phyloP scores from a whole-genome alignment of 2,888 invertebrate genomes.

The Pemphredon lugubris region DNA sequence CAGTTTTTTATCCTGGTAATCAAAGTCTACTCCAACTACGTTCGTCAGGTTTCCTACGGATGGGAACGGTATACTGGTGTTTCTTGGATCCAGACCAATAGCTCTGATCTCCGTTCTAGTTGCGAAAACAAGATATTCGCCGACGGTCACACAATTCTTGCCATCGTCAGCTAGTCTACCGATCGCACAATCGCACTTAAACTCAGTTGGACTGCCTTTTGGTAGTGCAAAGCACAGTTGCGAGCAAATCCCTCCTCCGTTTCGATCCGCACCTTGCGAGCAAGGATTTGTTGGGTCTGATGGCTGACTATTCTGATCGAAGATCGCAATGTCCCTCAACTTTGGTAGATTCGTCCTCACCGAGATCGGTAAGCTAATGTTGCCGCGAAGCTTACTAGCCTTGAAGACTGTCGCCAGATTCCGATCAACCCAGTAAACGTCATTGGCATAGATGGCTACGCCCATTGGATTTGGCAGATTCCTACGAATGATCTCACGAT shows the following conservation, averaged over 20 bases:
- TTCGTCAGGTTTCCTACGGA: slow-evolving; percentile 93
- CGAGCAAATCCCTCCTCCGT: slow-evolving; percentile 94
- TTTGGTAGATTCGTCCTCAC: slow-evolving; percentile 92
- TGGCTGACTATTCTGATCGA: slow-evolving; percentile 94
- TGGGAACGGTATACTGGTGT: slow-evolving; percentile 91
- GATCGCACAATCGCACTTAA: slow-evolving; percentile 95
- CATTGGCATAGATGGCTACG: slow-evolving; percentile 91
- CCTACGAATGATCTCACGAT: slow-evolving; percentile 90
- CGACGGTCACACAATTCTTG: slow-evolving; percentile 90
- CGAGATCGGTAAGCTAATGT: slow-evolving; percentile 86
- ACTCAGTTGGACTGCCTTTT: slow-evolving; percentile 83
- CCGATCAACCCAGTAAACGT: slow-evolving; percentile 97
- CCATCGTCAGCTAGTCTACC: slow-evolving; percentile 87
- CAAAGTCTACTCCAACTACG: slow-evolving; percentile 97
- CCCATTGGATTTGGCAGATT: slow-evolving; percentile 97
- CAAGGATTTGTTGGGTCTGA: slow-evolving; percentile 91
- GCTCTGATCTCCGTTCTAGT: slow-evolving; percentile 96
- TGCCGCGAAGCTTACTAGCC: slow-evolving; percentile 89
- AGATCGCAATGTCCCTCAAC: slow-evolving; percentile 94
- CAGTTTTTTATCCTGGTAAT: slow-evolving; percentile 92
- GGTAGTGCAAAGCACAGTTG: slow-evolving; percentile 98
- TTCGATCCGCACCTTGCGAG: slow-evolving; percentile 83
- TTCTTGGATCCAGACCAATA: slow-evolving; percentile 92
- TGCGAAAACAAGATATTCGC: slow-evolving; percentile 95
- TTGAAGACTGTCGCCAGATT: slow-evolving; percentile 92